Evolutionary conservation across 2,113 vertebrate genomes (phyloP).

Genomic region (Solenodon paradoxus): DNA sequence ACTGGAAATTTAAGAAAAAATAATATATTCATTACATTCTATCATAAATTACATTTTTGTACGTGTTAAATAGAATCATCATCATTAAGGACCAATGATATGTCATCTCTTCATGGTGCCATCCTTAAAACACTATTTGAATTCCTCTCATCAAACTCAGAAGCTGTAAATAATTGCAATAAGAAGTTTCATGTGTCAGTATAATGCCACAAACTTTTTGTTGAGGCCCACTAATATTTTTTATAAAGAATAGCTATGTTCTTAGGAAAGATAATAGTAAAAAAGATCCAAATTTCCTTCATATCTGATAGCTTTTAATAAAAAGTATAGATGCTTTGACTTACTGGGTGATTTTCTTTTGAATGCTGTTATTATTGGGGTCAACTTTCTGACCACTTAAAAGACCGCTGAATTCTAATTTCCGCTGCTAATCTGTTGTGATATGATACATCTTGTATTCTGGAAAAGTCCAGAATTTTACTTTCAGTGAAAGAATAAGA

Average conservation of each 20-base stretch:
- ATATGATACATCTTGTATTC: neutral
- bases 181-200: neutral
- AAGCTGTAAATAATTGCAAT: neutral
- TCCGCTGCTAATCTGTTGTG: neutral
- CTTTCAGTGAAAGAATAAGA: neutral
- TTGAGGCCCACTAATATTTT: neutral
- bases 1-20: conserved; percentile 1
- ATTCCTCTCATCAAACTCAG: neutral
- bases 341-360: no score
- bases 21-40: neutral
- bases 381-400: neutral
- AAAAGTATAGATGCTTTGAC: no score
- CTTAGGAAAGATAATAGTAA: neutral
- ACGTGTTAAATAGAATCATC: neutral
- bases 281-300: neutral
- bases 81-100: neutral
- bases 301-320: no score
- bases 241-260: neutral
- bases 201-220: neutral
- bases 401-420: neutral
- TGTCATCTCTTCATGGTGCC: neutral
- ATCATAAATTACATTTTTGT: neutral
- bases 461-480: conserved; percentile 7
- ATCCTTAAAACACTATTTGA: neutral
- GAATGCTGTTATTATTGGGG: no score